phyloP scores from a whole-genome alignment of 2,888 invertebrate genomes.

The Biston stratarius region DNA sequence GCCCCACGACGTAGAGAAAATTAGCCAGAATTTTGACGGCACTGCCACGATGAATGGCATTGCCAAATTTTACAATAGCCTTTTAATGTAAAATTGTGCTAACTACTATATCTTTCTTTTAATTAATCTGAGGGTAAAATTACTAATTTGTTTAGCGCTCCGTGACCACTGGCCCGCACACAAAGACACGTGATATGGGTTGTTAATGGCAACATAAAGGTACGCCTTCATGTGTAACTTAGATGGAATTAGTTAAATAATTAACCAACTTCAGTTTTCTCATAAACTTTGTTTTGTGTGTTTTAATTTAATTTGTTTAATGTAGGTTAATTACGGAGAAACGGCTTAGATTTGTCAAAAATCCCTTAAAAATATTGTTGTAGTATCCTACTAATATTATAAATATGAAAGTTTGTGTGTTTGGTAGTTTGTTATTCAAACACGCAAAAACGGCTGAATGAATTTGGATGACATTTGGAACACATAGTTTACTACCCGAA shows the following conservation, averaged over 20 bases:
- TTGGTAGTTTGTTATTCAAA: too few species aligned
- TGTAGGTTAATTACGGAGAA: background rate
- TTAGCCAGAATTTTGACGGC: too few species aligned
- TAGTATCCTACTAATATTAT: too few species aligned
- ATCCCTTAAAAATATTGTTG: too few species aligned
- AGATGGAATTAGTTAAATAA: conserved; percentile 58
- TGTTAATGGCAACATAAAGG: conserved; percentile 73
- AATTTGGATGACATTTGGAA: too few species aligned
- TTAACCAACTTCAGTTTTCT: conserved; percentile 55
- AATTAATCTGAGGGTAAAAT: conserved; percentile 56
- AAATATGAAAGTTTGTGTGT: too few species aligned
- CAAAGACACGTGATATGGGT: conserved; percentile 81
- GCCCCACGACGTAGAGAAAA: too few species aligned
- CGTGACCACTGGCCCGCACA: conserved; percentile 57
- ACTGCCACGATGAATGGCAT: too few species aligned
- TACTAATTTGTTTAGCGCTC: conserved; percentile 67
- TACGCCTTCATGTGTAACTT: conserved; percentile 65
- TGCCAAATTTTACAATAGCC: background rate
- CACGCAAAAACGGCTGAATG: too few species aligned
- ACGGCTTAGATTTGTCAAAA: background rate
- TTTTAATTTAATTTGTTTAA: conserved; percentile 13
- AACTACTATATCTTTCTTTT: conserved; percentile 5
- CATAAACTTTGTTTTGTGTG: conserved; percentile 24
- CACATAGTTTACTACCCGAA: too few species aligned
- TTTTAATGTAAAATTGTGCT: conserved; percentile 33